These are phyloP conservation scores for Telmatochromis sp. DNA, from an alignment of 2,113 vertebrate genomes.

Conservation along the genomic window DNA sequence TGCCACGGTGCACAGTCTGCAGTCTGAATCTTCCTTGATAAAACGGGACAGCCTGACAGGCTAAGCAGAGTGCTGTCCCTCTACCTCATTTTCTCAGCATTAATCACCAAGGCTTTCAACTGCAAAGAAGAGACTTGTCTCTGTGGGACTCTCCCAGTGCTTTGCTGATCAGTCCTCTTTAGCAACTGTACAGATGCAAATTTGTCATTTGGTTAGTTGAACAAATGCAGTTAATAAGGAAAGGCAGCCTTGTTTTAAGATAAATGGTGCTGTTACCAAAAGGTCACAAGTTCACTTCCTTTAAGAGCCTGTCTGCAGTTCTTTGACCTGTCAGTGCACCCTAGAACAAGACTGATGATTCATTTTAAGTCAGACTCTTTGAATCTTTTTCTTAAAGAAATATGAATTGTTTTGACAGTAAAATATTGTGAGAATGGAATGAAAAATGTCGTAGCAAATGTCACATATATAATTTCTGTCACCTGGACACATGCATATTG, in stretches of 20 bases:
- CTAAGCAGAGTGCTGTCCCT: not conserved
- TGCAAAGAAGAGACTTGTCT: not conserved
- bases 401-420: not conserved
- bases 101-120: not conserved
- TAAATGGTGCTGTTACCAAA: not conserved
- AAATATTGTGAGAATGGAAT: not conserved
- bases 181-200: not conserved
- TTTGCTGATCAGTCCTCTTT: not conserved
- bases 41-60: not conserved
- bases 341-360: not conserved
- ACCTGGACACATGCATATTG: not conserved
- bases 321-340: not conserved
- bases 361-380: not conserved
- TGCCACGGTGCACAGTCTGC: not conserved
- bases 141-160: not conserved
- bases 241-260: not conserved
- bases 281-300: slow-evolving; percentile 1
- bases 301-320: not conserved
- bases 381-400: not conserved
- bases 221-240: not conserved
- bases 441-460: not conserved
- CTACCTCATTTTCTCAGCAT: not conserved
- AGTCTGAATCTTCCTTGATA: not conserved
- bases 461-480: not conserved
- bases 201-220: not conserved